These are phyloP conservation scores for Pammene aurita DNA, from an alignment of 2,888 invertebrate species.

Conservation along the genomic window DNA sequence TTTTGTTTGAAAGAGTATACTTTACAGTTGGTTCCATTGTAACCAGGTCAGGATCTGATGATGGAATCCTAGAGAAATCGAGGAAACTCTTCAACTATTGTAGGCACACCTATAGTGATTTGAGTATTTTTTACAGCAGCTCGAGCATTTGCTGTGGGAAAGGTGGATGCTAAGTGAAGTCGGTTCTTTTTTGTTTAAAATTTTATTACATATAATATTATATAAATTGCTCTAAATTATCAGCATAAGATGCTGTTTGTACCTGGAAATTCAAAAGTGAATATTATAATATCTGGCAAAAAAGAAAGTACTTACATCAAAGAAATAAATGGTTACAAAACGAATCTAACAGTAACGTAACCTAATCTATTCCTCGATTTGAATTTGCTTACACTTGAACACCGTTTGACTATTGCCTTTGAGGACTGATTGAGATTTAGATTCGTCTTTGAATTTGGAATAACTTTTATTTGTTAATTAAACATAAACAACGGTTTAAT, in stretches of 20 bases:
- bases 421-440: slow-evolving; percentile 40
- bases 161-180: too few species aligned
- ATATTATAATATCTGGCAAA: background rate
- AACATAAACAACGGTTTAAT: slow-evolving; percentile 32
- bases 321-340: background rate
- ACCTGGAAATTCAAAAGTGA: background rate
- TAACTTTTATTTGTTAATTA: slow-evolving; percentile 38
- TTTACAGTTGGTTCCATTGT: too few species aligned
- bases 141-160: too few species aligned
- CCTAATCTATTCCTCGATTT: slow-evolving; percentile 7
- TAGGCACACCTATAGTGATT: too few species aligned
- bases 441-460: slow-evolving; percentile 34
- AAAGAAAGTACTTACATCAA: background rate
- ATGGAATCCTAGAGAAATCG: too few species aligned
- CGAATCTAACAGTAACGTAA: slow-evolving; percentile 11
- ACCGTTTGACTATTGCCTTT: slow-evolving; percentile 34
- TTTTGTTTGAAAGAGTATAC: too few species aligned
- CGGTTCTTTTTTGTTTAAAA: too few species aligned
- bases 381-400: slow-evolving; percentile 35
- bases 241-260: background rate
- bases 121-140: too few species aligned
- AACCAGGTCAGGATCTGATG: too few species aligned
- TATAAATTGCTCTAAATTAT: too few species aligned
- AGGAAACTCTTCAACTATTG: too few species aligned
- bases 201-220: too few species aligned